Evolutionary conservation across 1,140 invertebrate species (phyloP), one percentile per base, ranked within the genome.

Genomic region (Penaeus chinensis): DNA sequence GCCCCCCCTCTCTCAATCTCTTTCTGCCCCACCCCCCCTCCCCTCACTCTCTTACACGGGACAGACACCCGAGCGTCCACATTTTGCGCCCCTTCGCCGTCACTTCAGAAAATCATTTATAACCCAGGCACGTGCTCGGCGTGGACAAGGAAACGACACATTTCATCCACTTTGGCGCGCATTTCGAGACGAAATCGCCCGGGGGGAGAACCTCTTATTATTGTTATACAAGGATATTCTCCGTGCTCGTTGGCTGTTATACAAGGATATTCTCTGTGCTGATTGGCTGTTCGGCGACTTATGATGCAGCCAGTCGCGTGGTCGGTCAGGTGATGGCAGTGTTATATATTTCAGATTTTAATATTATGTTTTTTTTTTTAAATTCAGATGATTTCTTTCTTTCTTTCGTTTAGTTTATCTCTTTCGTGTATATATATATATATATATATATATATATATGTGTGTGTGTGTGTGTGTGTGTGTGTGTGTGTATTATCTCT

Each of bases 361-460:
- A 1, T 32, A 32, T 42, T 20, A 10, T 8, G 19, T 37, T 2
- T 24, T 77, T 37, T 24, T 37, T 7, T 20, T 0, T 10, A 24
- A 19, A 2, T 77, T 32, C 0, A 24, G 19, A 22, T 32, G 7
- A 8, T 5, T 24, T 62, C 60, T 62, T 24, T 27, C 60, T 82
- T 37, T 82, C 60, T n/a, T 32, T 22, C 80, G 7, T 82, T 24
- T 24, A 5, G 7, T 61, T 47, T 79, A 27, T 79, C 54, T 79
- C 54, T 54, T 47, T 76, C 71, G 7, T 37, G 24, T 74, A 74
- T 74, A 24, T 24, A 74, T 74, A 24, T 24, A 74, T 74, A 24
- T 74, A 74, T 74, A 24, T 74, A 74, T 74, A 24, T 74, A 74
- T 74, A 74, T 24, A 24, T 20, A 24, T 74, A 74, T 74, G 3